Percentiles rank a stretch among this genome's conserved stretches.
Conservation (phyloP, 2,113 vertebrate species). For the Chloebia gouldiae region DNA sequence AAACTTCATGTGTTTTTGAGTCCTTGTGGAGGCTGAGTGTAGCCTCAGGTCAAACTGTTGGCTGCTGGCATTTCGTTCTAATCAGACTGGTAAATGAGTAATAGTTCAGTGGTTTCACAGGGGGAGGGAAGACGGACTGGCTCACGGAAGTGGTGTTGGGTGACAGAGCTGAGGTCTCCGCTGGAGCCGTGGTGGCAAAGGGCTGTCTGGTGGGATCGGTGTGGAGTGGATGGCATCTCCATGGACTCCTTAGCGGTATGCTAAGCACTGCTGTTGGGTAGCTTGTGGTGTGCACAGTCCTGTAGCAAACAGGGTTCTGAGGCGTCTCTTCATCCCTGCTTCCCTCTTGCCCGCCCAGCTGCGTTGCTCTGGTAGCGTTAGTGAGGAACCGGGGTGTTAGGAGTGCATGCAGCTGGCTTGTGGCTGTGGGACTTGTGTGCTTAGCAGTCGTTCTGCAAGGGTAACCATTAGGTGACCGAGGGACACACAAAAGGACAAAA, state of each 20-base stretch:
- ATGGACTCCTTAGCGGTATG: background rate
- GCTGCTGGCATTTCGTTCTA: background rate
- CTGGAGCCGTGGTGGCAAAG: background rate
- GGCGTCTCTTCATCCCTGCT: background rate
- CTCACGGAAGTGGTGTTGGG: background rate
- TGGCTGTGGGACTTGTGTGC: background rate
- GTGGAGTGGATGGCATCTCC: background rate
- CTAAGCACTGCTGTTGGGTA: background rate
- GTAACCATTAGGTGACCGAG: background rate
- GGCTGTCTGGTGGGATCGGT: background rate
- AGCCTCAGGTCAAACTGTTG: background rate
- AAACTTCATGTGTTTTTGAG: background rate
- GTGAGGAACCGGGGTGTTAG: background rate
- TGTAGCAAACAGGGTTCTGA: background rate
- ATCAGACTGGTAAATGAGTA: conserved; percentile 50
- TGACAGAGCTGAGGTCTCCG: background rate
- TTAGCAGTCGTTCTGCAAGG: background rate
- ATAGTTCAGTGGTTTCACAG: background rate
- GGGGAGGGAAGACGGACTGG: background rate
- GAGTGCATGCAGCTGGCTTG: rapidly evolving
- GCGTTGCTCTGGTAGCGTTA: background rate
- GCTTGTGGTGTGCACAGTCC: background rate
- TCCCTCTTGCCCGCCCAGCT: background rate
- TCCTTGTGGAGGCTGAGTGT: background rate
- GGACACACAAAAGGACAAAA: background rate